phyloP scores from a whole-genome alignment of 2,797 vertebrate genomes.

The Potorous gilbertii region DNA sequence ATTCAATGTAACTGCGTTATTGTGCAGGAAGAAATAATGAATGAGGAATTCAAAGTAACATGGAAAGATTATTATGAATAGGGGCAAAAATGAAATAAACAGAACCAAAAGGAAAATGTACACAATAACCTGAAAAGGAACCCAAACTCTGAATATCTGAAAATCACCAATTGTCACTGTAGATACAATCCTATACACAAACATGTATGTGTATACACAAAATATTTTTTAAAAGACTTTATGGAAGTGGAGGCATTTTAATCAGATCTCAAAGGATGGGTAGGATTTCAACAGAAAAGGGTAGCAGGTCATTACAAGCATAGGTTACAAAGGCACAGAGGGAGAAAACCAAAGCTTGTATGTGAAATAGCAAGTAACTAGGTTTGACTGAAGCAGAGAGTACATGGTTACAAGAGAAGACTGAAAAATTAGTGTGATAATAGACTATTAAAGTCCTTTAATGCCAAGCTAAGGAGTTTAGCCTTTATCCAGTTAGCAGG shows the following conservation, averaged over 20 bases:
- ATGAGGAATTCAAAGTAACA: not conserved
- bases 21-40: not conserved
- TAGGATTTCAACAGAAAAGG: not conserved
- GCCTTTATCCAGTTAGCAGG: not conserved
- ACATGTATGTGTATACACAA: not conserved
- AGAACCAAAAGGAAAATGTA: not conserved
- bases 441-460: not conserved
- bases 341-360: not conserved
- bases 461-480: not conserved
- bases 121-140: not conserved
- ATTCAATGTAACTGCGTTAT: not conserved
- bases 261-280: not conserved
- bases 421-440: not conserved
- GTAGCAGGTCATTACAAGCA: not conserved
- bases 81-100: not conserved
- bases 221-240: not conserved
- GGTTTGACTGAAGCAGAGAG: not conserved
- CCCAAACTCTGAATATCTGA: not conserved
- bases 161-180: not conserved
- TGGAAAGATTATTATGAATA: not conserved
- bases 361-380: not conserved
- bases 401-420: not conserved
- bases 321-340: not conserved
- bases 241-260: not conserved
- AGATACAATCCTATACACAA: not conserved